These are phyloP conservation scores for Onychostruthus taczanowskii DNA, from an alignment of 2,113 vertebrate genomes.

Conservation along the genomic window DNA sequence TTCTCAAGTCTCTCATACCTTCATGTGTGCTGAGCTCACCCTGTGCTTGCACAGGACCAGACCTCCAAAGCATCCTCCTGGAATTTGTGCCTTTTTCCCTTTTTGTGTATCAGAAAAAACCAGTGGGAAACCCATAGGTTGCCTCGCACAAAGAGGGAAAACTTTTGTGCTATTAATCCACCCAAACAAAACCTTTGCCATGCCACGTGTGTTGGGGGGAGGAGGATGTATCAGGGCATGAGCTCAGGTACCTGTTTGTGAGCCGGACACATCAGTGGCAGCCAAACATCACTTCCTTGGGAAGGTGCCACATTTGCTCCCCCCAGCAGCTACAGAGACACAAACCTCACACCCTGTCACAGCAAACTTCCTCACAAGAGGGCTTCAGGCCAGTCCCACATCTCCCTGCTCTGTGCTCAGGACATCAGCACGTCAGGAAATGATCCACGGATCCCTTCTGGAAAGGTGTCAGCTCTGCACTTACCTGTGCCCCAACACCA, in stretches of 20 bases:
- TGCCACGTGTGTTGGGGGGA: neutral
- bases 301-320: neutral
- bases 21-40: neutral
- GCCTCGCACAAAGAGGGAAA: neutral
- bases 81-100: neutral
- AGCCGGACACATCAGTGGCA: accelerated
- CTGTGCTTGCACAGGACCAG: neutral
- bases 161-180: neutral
- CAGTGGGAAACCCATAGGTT: neutral
- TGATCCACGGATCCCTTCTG: accelerated
- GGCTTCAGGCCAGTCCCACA: neutral
- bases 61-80: accelerated
- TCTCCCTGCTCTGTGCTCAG: accelerated
- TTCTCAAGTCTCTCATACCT: neutral
- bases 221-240: neutral
- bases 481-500: accelerated
- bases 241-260: neutral
- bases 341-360: neutral
- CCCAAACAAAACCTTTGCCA: neutral
- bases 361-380: neutral
- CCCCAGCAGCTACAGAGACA: neutral
- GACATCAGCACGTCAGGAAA: accelerated
- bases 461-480: neutral
- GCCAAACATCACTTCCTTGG: neutral
- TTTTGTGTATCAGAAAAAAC: neutral